Percentiles rank a stretch among this genome's conserved stretches.
phyloP scores from a whole-genome alignment of 2,888 invertebrate species.

The Leptopilina myrica region DNA sequence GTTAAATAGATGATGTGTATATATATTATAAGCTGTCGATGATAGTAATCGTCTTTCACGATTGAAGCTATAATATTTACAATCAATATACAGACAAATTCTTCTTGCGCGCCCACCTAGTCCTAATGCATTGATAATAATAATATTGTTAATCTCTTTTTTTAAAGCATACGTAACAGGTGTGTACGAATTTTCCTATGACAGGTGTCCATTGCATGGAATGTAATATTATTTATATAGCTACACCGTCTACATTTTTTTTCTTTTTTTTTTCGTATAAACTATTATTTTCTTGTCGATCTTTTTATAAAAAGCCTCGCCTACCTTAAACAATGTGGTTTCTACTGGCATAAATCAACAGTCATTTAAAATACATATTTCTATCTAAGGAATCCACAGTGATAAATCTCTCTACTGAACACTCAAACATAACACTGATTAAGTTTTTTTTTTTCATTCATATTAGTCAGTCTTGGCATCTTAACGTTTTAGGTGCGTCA shows the following conservation, averaged over 20 bases:
- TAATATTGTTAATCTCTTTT: conserved; percentile 53
- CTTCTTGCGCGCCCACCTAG: neutral
- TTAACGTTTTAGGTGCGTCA: conserved; percentile 61
- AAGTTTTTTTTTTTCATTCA: conserved; percentile 54
- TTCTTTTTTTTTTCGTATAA: conserved; percentile 61
- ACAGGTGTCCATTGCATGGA: conserved; percentile 60
- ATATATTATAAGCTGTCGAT: conserved; percentile 26
- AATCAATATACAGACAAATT: conserved; percentile 44
- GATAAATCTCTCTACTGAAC: conserved; percentile 75
- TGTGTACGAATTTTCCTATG: conserved; percentile 15
- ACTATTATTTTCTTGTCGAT: conserved; percentile 63
- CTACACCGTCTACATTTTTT: conserved; percentile 62
- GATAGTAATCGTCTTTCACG: conserved; percentile 12
- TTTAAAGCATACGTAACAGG: conserved; percentile 43
- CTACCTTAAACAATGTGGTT: conserved; percentile 70
- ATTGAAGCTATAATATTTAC: conserved; percentile 39
- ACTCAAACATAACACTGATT: conserved; percentile 76
- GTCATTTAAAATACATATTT: conserved; percentile 73
- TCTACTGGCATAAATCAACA: conserved; percentile 74
- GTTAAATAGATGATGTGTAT: neutral
- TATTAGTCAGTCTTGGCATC: conserved; percentile 71
- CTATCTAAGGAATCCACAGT: conserved; percentile 71
- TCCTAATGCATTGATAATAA: conserved; percentile 47
- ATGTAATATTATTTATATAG: conserved; percentile 54
- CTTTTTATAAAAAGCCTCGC: conserved; percentile 71